Base-by-base conservation (phyloP, 1,140 invertebrate genomes). In the Antheraea mylitta region DNA sequence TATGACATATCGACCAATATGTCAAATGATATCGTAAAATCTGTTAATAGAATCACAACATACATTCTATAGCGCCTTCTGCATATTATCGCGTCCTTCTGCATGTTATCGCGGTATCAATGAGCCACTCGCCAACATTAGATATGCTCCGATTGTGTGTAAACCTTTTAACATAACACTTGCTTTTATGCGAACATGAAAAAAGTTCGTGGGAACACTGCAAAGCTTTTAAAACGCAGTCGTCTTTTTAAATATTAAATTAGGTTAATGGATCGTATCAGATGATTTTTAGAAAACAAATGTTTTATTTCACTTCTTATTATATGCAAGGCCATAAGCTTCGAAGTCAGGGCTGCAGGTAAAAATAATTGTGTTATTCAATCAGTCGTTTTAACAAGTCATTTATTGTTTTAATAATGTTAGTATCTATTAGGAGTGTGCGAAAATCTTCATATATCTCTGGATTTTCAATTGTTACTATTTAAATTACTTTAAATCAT, bases 41-140 rank as follows among this genome's bases (percentile, higher is more conserved):
- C 62, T 59, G 68, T 58, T 69, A 42, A n/a, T 38, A 69, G 38
- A 70, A 70, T 70, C 64, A 70, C 45, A 53, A 53, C 13, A 53
- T 53, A 53, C 45, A 53, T 53, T 53, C 45, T 9, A 53, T 53
- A 53, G 45, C 45, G 45, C 16, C 11, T 13, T 53, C 45, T 59
- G 53, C 48, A 53, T 16, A 18, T 45, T 71, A 67, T 58, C 64
- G n/a, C 16, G 45, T n/a, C 16, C 11, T 13, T 53, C 45, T 59
- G 53, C 48, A 53, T 16, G 30, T 45, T 71, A 67, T 58, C 64
- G n/a, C 16, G 71, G 42, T 70, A 73, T 67, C 68, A 48, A 62
- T 70, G 64, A 69, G 59, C 68, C 72, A 67, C 65, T 61, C 60
- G 64, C 59, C 61, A 45, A 42, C 38, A 22, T 61, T 42, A 48